Base-by-base conservation (phyloP, 2,888 invertebrate species). In the Stenodera caucasica region DNA sequence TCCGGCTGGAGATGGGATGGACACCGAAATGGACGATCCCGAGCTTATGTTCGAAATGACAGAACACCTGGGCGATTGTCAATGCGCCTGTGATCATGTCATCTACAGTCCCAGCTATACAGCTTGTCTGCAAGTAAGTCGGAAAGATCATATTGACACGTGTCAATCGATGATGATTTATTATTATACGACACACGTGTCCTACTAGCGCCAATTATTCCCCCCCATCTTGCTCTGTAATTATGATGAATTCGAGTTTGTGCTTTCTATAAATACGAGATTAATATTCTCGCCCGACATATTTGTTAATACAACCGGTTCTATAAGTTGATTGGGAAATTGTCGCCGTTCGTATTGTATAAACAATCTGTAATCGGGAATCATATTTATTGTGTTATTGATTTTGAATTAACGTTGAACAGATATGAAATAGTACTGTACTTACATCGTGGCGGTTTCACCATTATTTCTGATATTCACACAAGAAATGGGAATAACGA, bases 1-100 rank as follows among this genome's bases (percentile, higher is more conserved):
- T 37, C 71, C 78, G 15, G 79, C 79, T 33, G 81, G 79, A 54
- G 80, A 81, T 67, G 81, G 81, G 57, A 79, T 80, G 77, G 81
- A 80, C 66, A 75, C 79, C 12, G 75, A 77, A 70, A 76, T 78
- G 75, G 79, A 80, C 71, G 78, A 79, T 63, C 77, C 79, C 7
- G 80, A 80, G 70, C 67, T 79, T 65, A 75, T 79, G 67, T 79
- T 80, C 68, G 79, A 78, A 67, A 70, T 78, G 69, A 67, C 77
- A 45, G 78, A 77, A 65, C 78, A 77, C 68, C 67, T 78, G 61
- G 75, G 75, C 49, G 77, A 77, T 52, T 79, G 79, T 70, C 78
- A 78, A 54, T 80, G 80, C 67, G 77, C 78, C 26, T 81, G 73
- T 58, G 80, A 81, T 65, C 79, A 80, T 66, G 78, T 80, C 63